Percentiles rank a stretch among this genome's conserved stretches.
These are phyloP conservation scores for Monochamus alternatus DNA, from an alignment of 2,888 invertebrate genomes.

Conservation along the genomic window DNA sequence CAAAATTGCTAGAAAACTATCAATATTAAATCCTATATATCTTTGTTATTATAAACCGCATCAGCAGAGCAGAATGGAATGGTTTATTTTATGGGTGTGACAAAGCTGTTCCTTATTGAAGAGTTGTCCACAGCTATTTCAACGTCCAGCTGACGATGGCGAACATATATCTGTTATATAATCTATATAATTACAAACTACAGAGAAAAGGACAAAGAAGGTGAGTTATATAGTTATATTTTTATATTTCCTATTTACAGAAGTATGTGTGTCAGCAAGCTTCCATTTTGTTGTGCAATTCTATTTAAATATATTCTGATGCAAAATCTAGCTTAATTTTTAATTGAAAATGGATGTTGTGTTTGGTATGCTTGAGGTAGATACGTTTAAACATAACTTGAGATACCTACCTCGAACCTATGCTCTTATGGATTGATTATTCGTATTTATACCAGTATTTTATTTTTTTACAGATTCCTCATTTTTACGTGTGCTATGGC, in stretches of 20 bases:
- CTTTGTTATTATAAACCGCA: background rate
- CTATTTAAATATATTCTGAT: background rate
- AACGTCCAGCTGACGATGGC: too few relatives aligned
- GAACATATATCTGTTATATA: background rate
- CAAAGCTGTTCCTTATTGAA: background rate
- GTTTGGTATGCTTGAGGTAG: background rate
- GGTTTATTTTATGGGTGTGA: slow-evolving; percentile 7
- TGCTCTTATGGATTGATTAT: background rate
- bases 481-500: background rate
- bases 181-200: background rate
- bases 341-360: background rate
- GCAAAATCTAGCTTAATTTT: background rate
- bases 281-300: slow-evolving; percentile 13
- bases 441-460: background rate
- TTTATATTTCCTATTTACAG: background rate
- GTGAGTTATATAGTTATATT: background rate
- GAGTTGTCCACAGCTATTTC: background rate
- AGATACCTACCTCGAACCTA: background rate
- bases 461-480: background rate
- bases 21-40: background rate
- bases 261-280: background rate
- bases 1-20: background rate
- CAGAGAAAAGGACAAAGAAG: background rate
- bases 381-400: too few relatives aligned
- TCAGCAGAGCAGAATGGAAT: background rate